Evolutionary conservation across 2,113 vertebrate genomes (phyloP), one percentile per base, ranked within the genome.

Genomic region (Protobothrops flavoviridis): DNA sequence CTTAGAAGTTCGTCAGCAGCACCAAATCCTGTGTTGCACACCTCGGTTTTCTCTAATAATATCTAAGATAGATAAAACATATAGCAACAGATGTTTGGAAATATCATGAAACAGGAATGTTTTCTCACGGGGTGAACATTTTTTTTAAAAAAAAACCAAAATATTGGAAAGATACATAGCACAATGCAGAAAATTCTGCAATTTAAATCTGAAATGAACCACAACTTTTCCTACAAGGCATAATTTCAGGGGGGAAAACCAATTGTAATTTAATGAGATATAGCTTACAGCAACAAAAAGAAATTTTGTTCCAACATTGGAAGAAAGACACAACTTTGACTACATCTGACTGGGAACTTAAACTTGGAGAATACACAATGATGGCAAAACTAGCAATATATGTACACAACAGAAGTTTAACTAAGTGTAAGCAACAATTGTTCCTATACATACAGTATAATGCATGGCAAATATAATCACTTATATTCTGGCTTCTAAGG

Each of bases 1-100:
- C 93, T 90, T 93, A 94, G 95, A 94, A 64, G 13, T 29, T 92
- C 57, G 13, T 43, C 0, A 89, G 21, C 8, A 45, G 12, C 57
- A 91, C 15, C 94, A 29, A 64, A 33, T 69, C 94, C 3, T 39
- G 33, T 81, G 17, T 43, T 81, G 74, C 33, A 43, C 33, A 17
- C 56, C 91, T 23, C 24, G 0, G 0, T 53, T 39, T 74, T 81
- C 29, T 74, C 23, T 91, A 74, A 74, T 74, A 74, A 74, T 74
- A 74, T 74, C 64, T 33, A 74, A 74, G 13, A 5, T 15, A 69
- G 12, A 74, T 29, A 13, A 64, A 13, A 13, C 11, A 64, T n/a
- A 64, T 4, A 64, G 26, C 61, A n/a, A 69, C 29, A 69, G 33
- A 33, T 74, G 64, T 74, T 10, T 74, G 64, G n/a, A 74, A 74